Evolutionary conservation across 2,797 vertebrate species (phyloP).

Genomic region (Gastrophryne carolinensis): DNA sequence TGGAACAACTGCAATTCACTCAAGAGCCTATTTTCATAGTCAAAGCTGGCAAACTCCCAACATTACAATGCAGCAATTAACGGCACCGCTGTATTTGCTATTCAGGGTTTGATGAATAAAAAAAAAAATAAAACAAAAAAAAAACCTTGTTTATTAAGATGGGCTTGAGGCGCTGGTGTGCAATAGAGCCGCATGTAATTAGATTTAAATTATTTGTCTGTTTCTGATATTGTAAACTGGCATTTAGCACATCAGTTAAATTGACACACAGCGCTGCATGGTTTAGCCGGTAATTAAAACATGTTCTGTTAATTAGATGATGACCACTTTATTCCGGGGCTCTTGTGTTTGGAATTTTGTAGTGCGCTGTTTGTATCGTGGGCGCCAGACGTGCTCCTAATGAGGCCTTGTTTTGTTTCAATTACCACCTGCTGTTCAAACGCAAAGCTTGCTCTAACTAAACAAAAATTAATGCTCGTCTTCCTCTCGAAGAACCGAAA

Average conservation of each 20-base stretch:
- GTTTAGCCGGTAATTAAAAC: constrained; percentile 99
- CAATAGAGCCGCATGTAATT: constrained; percentile 99
- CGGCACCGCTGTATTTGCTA: constrained; percentile 95
- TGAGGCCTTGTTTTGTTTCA: constrained; percentile 99
- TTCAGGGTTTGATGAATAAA: constrained; percentile 98
- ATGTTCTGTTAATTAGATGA: constrained; percentile 99
- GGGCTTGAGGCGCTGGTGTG: constrained; percentile 95
- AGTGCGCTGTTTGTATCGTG: constrained; percentile 97
- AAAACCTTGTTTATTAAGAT: constrained; percentile 95
- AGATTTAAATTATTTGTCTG: constrained; percentile 99
- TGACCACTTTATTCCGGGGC: constrained; percentile 99
- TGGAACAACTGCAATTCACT: constrained; percentile 89
- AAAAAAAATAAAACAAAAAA: constrained; percentile 6
- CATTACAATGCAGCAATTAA: constrained; percentile 95
- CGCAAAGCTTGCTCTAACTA: constrained; percentile 90
- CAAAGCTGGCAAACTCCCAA: constrained; percentile 96
- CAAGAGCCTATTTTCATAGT: constrained; percentile 93
- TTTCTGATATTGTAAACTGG: constrained; percentile 99
- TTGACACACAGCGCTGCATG: constrained; percentile 98
- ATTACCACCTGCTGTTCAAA: constrained; percentile 99
- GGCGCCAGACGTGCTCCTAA: constrained; percentile 98
- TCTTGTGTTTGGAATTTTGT: constrained; percentile 94
- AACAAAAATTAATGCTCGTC: constrained; percentile 82
- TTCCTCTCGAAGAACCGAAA: constrained; percentile 80
- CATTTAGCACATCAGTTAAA: constrained; percentile 99